Conservation (phyloP, 2,797 vertebrate genomes). For the Eulemur mongoz region DNA sequence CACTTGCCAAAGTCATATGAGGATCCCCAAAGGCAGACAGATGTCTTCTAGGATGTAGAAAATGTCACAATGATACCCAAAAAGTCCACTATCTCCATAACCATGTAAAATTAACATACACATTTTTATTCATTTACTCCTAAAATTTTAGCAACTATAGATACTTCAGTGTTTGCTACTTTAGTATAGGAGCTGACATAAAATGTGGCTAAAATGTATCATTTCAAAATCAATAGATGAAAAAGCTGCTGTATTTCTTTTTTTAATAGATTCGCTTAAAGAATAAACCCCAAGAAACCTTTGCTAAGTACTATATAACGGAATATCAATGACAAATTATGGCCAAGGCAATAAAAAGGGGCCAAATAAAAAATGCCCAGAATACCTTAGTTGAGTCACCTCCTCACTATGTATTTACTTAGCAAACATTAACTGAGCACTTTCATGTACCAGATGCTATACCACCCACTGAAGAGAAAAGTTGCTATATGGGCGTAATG, state of each 20-base stretch:
- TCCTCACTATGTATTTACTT: background rate
- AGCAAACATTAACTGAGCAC: background rate
- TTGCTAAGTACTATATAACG: background rate
- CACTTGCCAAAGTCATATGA: background rate
- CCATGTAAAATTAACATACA: background rate
- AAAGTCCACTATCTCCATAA: background rate
- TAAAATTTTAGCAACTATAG: background rate
- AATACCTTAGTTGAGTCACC: background rate
- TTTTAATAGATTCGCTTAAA: background rate
- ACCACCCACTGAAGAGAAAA: background rate
- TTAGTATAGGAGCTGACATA: background rate
- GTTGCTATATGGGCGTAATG: background rate
- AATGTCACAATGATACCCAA: background rate
- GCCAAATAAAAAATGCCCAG: background rate
- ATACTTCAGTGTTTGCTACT: background rate
- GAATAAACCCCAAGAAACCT: background rate
- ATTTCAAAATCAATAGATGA: background rate
- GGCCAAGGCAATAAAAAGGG: background rate
- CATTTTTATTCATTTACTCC: background rate
- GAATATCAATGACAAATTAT: background rate
- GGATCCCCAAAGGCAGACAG: background rate
- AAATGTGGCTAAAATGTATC: background rate
- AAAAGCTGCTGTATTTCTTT: background rate
- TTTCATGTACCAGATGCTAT: background rate
- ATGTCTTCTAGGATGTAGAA: background rate